Base-by-base conservation (phyloP, 2,888 invertebrate genomes). In the Perdita meconis region DNA sequence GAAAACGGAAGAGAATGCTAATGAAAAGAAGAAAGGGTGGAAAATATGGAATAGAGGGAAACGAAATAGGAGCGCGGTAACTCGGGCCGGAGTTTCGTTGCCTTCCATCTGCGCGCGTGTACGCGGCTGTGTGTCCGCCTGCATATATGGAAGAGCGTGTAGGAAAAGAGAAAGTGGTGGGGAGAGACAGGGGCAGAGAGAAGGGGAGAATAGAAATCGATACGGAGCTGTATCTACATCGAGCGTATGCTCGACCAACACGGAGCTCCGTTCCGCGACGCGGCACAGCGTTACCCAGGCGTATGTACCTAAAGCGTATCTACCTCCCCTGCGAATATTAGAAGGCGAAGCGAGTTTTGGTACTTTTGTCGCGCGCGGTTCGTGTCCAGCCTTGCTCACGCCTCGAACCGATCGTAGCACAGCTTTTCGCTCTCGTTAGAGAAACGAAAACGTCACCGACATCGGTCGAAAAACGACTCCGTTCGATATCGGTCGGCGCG, bases 151-250 rank as follows among this genome's bases (percentile, higher is more conserved):
- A 40, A 1, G n/a, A n/a, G 2, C 42, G 40, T 10, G 42, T 6
- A 19, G 55, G 8, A 57, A 30, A 53, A 69, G 80, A 36, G 63
- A 47, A 26, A 61, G 30, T 1, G 55, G 47, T 2, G 36, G 13
- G 16, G 12, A 34, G 34, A 2, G 40, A n/a, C 13, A 10, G n/a
- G 64, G 26, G 38, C 6, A 19, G 38, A 38, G 64, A 53, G 50
- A 64, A 66, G 63, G 59, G 57, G 73, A 78, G 79, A 73, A 78
- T 66, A 78, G 78, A 77, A 72, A 78, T 77, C 78, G 78, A 78
- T 78, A 78, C 71, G 56, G n/a, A 77, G 77, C 65, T 67, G 71
- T 67, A 78, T 67, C 53, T 71, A 76, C 67, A 51, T 40, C 61
- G 51, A 76, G 53, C 71, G 71, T 77, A 71, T 67, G 61, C 71